Conservation (phyloP, 2,888 invertebrate species). For the Metallyticus violacea region DNA sequence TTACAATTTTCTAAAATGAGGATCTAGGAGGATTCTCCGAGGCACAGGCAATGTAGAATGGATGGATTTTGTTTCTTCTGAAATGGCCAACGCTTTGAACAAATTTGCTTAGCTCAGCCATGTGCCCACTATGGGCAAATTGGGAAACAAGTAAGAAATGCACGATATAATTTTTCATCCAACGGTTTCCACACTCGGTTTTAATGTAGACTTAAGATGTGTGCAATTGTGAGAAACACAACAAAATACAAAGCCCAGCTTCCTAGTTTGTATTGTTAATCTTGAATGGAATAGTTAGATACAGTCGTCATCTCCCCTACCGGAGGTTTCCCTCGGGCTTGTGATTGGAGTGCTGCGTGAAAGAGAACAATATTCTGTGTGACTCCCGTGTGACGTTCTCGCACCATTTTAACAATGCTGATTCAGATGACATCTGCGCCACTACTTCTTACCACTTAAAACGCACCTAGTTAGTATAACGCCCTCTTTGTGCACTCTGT, state of each 20-base stretch:
- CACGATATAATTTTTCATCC: no score
- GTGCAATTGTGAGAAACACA: background rate
- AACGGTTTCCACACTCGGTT: no score
- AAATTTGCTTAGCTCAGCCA: no score
- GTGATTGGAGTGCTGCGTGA: background rate
- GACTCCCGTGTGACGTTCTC: background rate
- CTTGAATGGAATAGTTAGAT: background rate
- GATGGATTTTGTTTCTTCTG: no score
- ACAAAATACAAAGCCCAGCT: background rate
- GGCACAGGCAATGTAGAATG: no score
- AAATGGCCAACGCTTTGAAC: no score
- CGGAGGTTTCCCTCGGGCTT: background rate
- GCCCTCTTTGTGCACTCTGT: background rate
- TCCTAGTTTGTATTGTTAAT: background rate
- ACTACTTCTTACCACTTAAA: background rate
- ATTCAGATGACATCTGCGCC: background rate
- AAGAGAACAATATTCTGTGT: background rate
- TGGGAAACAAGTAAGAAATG: no score
- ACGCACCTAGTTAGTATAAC: background rate
- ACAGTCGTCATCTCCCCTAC: background rate
- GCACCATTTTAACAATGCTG: background rate
- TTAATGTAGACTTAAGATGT: no score
- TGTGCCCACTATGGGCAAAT: no score
- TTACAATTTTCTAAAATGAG: no score
- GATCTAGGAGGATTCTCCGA: no score